These are phyloP conservation scores for Dermolepida albohirtum DNA, from an alignment of 2,888 invertebrate species.

Conservation along the genomic window DNA sequence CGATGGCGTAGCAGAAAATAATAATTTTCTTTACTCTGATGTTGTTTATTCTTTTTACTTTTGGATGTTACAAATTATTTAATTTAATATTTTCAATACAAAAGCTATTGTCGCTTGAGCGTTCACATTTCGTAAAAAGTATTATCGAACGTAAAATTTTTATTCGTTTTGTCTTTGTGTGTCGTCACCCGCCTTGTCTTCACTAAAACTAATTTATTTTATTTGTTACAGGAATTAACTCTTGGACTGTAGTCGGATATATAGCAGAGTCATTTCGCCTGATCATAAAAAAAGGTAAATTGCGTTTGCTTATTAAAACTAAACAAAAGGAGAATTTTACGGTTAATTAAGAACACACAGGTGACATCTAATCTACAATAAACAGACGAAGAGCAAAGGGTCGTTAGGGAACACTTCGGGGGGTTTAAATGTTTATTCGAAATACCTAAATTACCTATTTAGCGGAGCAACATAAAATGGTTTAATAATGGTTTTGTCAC, in stretches of 20 bases:
- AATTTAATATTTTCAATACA: too few species aligned
- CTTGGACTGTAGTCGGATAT: slow-evolving; percentile 35
- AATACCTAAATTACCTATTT: slow-evolving; percentile 36
- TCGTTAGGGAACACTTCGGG: slow-evolving; percentile 35
- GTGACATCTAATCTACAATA: slow-evolving; percentile 38
- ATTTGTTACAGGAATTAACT: slow-evolving; percentile 38
- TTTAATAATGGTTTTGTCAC: slow-evolving; percentile 6
- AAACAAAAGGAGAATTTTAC: slow-evolving; percentile 35
- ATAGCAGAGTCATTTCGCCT: slow-evolving; percentile 33
- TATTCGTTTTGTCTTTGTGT: slow-evolving; percentile 22
- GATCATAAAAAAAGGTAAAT: slow-evolving; percentile 38
- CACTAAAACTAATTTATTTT: slow-evolving; percentile 37
- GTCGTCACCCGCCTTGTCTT: slow-evolving; percentile 14
- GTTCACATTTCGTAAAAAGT: slow-evolving; percentile 30
- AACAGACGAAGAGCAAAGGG: slow-evolving; percentile 29
- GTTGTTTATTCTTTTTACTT: too few species aligned
- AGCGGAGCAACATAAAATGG: slow-evolving; percentile 17
- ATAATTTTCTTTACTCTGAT: too few species aligned
- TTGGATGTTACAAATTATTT: too few species aligned
- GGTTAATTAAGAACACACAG: slow-evolving; percentile 33
- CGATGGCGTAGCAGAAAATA: too few species aligned
- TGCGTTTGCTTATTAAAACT: slow-evolving; percentile 38
- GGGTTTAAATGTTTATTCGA: slow-evolving; percentile 33
- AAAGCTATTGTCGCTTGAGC: not conserved
- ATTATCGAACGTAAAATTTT: slow-evolving; percentile 22